Evolutionary conservation across 2,113 vertebrate genomes (phyloP).

Genomic region (Chrysemys picta): DNA sequence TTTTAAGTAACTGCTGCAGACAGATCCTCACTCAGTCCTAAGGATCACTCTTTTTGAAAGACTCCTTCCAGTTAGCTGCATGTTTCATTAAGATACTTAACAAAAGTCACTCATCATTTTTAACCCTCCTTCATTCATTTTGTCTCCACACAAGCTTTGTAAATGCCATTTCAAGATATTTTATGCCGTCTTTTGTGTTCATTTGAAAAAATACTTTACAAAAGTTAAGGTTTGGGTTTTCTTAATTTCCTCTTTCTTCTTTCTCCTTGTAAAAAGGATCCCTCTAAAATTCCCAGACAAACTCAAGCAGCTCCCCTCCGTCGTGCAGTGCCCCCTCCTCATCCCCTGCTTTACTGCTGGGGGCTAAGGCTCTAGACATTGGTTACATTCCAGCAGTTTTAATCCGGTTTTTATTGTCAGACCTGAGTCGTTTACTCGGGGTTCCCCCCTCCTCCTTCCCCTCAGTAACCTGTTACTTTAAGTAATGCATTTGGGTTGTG

Average conservation of each 20-base stretch:
- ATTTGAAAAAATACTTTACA: not conserved
- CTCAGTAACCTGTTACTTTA: conserved; percentile 70
- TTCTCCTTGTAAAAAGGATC: not conserved
- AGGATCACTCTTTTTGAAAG: not conserved
- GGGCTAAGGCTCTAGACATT: conserved; percentile 12
- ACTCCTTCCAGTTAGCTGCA: not conserved
- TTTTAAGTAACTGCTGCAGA: not conserved
- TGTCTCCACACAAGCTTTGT: not conserved
- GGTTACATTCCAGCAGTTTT: conserved; percentile 72
- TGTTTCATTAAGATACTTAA: not conserved
- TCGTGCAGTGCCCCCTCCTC: not conserved
- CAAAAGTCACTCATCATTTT: not conserved
- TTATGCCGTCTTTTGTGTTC: not conserved
- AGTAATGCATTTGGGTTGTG: conserved; percentile 16
- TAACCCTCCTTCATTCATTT: not conserved
- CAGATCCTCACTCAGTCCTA: not conserved
- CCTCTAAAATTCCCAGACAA: not conserved
- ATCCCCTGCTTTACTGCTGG: not conserved
- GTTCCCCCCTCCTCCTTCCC: not conserved
- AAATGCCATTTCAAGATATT: not conserved
- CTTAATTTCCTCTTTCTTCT: not conserved
- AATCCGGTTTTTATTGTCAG: conserved; percentile 73
- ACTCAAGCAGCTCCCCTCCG: not conserved
- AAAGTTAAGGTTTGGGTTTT: not conserved
- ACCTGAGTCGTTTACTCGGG: conserved; percentile 41